Conservation (phyloP, 2,113 vertebrate species). For the Megatriorchis doriae region DNA sequence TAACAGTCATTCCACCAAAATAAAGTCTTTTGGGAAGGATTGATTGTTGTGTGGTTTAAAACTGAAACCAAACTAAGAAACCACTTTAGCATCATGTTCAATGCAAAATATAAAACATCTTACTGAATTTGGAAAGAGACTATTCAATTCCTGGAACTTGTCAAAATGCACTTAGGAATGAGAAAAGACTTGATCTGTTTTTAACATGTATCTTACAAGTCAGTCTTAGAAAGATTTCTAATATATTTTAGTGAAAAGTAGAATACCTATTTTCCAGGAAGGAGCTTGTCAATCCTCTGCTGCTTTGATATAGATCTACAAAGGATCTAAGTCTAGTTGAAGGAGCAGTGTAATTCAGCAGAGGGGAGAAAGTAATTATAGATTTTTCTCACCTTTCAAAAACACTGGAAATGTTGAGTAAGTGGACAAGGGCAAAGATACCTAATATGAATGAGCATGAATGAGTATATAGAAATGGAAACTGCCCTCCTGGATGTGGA, state of each 20-base stretch:
- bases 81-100: background rate
- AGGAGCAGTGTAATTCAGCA: background rate
- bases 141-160: background rate
- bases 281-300: background rate
- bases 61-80: constrained; percentile 12
- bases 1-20: constrained; percentile 44
- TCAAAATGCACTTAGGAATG: background rate
- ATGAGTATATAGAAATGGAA: background rate
- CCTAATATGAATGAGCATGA: background rate
- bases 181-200: background rate
- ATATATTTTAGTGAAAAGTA: background rate
- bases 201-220: background rate
- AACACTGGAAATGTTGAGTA: background rate
- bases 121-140: background rate
- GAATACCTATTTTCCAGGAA: background rate
- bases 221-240: background rate
- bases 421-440: background rate
- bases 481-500: background rate
- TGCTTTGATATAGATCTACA: background rate
- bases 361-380: background rate
- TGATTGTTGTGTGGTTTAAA: constrained; percentile 20
- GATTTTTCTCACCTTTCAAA: background rate
- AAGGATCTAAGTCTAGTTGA: background rate
- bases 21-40: constrained; percentile 21
- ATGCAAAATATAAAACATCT: background rate